A percentile compares a stretch with the other conserved stretches of the same genome.
Conservation (phyloP, 2,888 invertebrate genomes). For the Tipula lateralis region DNA sequence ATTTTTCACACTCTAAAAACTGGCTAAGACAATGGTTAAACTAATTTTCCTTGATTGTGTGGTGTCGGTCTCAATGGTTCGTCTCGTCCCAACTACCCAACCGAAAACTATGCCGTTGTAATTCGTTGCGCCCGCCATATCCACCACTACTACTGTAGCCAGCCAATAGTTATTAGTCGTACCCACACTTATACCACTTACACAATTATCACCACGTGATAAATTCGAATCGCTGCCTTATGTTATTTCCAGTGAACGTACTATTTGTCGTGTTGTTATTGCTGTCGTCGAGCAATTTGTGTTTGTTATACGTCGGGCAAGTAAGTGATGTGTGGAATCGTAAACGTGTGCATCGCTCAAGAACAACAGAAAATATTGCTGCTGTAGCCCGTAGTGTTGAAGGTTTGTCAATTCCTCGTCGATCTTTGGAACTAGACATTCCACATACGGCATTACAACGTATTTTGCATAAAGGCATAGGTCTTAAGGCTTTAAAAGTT, state of each 20-base stretch:
- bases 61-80: conserved; percentile 35
- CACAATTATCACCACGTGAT: conserved; percentile 30
- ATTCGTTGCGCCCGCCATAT: conserved; percentile 34
- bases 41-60: conserved; percentile 31
- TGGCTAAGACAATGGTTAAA: conserved; percentile 7
- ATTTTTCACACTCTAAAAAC: conserved; percentile 34
- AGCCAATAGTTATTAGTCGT: neutral
- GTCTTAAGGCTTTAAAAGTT: no score
- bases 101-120: conserved; percentile 33
- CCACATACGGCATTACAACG: no score
- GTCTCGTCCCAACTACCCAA: conserved; percentile 37
- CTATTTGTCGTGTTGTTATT: conserved; percentile 25
- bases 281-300: conserved; percentile 36
- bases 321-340: no score
- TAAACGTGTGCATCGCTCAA: no score
- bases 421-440: no score
- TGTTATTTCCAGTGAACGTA: conserved; percentile 30
- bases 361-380: no score
- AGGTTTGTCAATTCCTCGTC: no score
- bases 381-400: no score
- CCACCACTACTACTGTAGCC: conserved; percentile 26
- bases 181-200: neutral
- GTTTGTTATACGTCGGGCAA: conserved; percentile 44
- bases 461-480: no score
- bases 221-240: conserved; percentile 36